Evolutionary conservation across 2,113 vertebrate genomes (phyloP).

Genomic region (Sinosuthora webbiana): DNA sequence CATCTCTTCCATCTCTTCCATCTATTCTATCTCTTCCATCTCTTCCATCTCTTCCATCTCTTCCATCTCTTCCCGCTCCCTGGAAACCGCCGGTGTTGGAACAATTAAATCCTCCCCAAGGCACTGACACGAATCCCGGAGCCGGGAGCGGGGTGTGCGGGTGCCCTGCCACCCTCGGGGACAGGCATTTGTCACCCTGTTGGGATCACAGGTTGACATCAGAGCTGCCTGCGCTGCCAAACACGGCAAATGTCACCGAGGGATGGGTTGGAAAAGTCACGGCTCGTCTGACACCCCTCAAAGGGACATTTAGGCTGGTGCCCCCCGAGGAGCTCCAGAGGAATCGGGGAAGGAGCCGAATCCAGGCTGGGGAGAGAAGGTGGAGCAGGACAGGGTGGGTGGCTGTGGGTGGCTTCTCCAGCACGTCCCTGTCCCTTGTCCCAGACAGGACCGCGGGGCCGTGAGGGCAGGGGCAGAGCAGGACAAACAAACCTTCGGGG

Average conservation of each 20-base stretch:
- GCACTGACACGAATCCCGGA: neutral
- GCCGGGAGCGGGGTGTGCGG: neutral
- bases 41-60: no score
- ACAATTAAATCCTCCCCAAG: neutral
- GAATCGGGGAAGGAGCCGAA: neutral
- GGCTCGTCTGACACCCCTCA: neutral
- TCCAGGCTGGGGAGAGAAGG: neutral
- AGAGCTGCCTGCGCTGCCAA: neutral
- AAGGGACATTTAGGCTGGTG: neutral
- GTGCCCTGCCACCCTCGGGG: neutral
- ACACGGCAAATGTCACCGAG: neutral
- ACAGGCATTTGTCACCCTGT: neutral
- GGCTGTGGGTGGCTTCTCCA: neutral
- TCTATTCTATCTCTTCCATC: no score
- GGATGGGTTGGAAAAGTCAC: fast-evolving
- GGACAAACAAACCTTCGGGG: neutral
- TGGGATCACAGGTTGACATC: neutral
- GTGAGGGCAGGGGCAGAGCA: neutral
- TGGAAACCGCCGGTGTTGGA: neutral
- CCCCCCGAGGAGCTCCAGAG: neutral
- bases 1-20: no score
- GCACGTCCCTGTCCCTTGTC: fast-evolving
- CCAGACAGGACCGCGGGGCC: neutral
- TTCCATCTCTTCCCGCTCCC: neutral
- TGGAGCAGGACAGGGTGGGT: neutral